These are phyloP conservation scores for Achroia grisella DNA, from an alignment of 1,140 invertebrate genomes.

Conservation along the genomic window DNA sequence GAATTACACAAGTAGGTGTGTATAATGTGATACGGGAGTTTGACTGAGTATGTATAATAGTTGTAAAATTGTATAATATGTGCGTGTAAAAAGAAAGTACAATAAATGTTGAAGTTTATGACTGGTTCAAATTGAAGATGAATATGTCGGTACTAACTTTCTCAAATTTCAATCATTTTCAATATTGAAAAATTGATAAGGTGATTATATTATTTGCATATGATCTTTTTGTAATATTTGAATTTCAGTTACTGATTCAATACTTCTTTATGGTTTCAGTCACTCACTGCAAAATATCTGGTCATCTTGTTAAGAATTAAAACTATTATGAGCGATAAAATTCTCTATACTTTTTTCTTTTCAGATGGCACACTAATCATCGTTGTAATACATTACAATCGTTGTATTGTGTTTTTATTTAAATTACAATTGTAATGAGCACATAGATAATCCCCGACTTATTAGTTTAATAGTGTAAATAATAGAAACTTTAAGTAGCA, in stretches of 20 bases:
- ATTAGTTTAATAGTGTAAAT: constrained; percentile 57
- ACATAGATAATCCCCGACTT: constrained; percentile 57
- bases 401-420: constrained; percentile 20
- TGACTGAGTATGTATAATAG: constrained; percentile 39
- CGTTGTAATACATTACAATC: constrained; percentile 10
- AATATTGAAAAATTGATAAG: constrained; percentile 9
- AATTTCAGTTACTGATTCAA: neutral
- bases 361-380: constrained; percentile 26
- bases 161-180: constrained; percentile 1
- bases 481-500: constrained; percentile 53
- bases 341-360: constrained; percentile 25
- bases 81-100: constrained; percentile 27
- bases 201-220: constrained; percentile 15
- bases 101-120: constrained; percentile 20
- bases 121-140: constrained; percentile 9
- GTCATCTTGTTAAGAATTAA: constrained; percentile 10
- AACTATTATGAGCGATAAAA: constrained; percentile 2
- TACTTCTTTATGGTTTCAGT: neutral
- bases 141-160: constrained; percentile 20
- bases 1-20: constrained; percentile 5
- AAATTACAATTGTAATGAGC: constrained; percentile 57
- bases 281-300: constrained; percentile 7
- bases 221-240: constrained; percentile 1
- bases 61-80: constrained; percentile 27
- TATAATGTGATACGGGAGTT: constrained; percentile 7